Evolutionary conservation across 2,113 vertebrate species (phyloP).

Genomic region (Castor canadensis): DNA sequence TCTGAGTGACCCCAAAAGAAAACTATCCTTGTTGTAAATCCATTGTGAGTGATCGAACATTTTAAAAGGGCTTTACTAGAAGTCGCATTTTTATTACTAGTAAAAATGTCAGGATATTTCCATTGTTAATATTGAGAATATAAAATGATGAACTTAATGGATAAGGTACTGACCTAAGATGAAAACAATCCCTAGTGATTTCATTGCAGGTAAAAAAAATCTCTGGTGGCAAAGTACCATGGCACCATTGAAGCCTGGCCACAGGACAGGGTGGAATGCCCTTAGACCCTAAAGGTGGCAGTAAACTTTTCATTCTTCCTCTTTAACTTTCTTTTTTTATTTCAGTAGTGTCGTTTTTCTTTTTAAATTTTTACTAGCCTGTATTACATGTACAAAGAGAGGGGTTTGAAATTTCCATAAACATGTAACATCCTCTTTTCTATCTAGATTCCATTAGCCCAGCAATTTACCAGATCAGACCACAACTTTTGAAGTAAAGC

Average conservation of each 20-base stretch:
- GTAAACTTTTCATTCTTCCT: not conserved
- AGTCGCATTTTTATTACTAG: not conserved
- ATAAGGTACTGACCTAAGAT: not conserved
- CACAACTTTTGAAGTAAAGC: slow-evolving; percentile 41
- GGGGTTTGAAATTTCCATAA: no score
- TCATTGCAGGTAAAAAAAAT: not conserved
- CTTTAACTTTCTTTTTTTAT: slow-evolving; percentile 36
- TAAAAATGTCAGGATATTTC: not conserved
- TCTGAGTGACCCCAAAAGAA: not conserved
- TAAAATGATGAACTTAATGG: not conserved
- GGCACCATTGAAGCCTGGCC: not conserved
- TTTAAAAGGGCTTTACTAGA: not conserved
- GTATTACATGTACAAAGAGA: no score
- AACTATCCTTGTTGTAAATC: not conserved
- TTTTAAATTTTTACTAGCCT: no score
- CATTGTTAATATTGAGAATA: not conserved
- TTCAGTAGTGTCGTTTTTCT: no score
- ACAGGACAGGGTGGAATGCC: not conserved
- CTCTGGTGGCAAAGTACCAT: not conserved
- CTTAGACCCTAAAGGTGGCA: not conserved
- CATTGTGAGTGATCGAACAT: not conserved
- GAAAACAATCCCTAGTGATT: not conserved
- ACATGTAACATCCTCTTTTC: no score
- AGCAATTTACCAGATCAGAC: slow-evolving; percentile 42
- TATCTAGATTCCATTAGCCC: not conserved